These are phyloP conservation scores for Siniperca knerii DNA, from an alignment of 2,113 vertebrate genomes.

Conservation along the genomic window DNA sequence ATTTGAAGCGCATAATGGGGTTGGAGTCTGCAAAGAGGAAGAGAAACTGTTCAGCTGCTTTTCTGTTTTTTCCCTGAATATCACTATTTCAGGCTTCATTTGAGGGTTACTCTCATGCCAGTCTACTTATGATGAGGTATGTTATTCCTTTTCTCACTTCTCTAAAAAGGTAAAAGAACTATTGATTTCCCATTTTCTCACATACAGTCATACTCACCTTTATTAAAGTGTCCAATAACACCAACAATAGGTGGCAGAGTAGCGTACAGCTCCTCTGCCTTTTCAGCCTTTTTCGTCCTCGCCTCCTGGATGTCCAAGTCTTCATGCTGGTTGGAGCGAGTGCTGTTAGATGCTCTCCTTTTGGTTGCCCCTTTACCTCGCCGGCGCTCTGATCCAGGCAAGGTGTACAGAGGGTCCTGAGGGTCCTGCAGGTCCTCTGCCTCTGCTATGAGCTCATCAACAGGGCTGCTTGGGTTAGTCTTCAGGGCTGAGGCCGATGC, in stretches of 20 bases:
- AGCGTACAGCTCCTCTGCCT: slow-evolving; percentile 87
- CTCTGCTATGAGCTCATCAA: slow-evolving; percentile 71
- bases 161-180: background rate
- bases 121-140: background rate
- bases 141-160: slow-evolving; percentile 1
- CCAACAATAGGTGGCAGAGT: slow-evolving; percentile 85
- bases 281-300: slow-evolving; percentile 80
- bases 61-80: background rate
- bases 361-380: slow-evolving; percentile 74
- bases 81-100: background rate
- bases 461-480: slow-evolving; percentile 62
- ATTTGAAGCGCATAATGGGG: slow-evolving; percentile 95
- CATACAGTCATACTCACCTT: slow-evolving; percentile 81
- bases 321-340: slow-evolving; percentile 67
- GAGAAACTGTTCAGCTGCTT: slow-evolving; percentile 20
- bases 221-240: slow-evolving; percentile 87
- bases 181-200: background rate
- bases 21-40: slow-evolving; percentile 87
- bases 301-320: slow-evolving; percentile 81
- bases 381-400: slow-evolving; percentile 74
- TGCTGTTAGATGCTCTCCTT: slow-evolving; percentile 69
- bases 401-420: slow-evolving; percentile 74
- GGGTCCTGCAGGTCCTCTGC: slow-evolving; percentile 74
- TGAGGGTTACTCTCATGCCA: background rate
- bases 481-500: slow-evolving; percentile 54